Percentiles rank a stretch among this genome's conserved stretches.
Conservation (phyloP, 2,888 invertebrate genomes). For the Drosophila maculinotata region DNA sequence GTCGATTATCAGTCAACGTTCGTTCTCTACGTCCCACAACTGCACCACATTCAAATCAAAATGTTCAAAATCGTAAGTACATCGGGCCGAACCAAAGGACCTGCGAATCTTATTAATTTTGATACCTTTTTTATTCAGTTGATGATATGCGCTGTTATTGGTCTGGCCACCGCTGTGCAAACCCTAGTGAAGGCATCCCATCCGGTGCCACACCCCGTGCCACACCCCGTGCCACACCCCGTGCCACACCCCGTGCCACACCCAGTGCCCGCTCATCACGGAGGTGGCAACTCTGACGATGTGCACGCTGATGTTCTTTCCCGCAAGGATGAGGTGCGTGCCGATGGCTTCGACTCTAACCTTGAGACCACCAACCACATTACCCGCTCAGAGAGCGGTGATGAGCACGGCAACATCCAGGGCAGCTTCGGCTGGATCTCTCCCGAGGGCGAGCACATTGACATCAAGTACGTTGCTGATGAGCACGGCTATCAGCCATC, state of each 20-base stretch:
- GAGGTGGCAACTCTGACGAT: conserved; percentile 18
- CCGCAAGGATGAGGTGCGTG: conserved; percentile 62
- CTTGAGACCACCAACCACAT: conserved; percentile 75
- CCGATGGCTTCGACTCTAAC: conserved; percentile 75
- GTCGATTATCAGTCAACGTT: conserved; percentile 49
- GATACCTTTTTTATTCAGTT: conserved; percentile 40
- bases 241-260: conserved; percentile 7
- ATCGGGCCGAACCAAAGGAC: neutral
- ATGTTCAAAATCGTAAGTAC: conserved; percentile 71
- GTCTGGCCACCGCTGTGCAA: conserved; percentile 55
- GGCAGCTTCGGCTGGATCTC: conserved; percentile 76
- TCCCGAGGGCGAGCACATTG: conserved; percentile 77
- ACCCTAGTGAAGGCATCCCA: too few species aligned
- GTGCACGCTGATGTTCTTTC: conserved; percentile 32
- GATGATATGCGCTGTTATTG: conserved; percentile 65
- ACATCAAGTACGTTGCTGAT: conserved; percentile 76
- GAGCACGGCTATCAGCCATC: conserved; percentile 79
- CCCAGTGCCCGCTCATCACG: conserved; percentile 23
- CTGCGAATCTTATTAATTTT: neutral
- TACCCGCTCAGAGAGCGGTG: conserved; percentile 58
- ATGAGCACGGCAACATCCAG: conserved; percentile 77
- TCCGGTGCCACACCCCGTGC: conserved; percentile 23
- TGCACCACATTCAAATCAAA: conserved; percentile 35
- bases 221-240: conserved; percentile 28
- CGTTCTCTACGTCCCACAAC: conserved; percentile 37